phyloP scores from a whole-genome alignment of 2,113 vertebrate genomes.

The Burhinus oedicnemus region DNA sequence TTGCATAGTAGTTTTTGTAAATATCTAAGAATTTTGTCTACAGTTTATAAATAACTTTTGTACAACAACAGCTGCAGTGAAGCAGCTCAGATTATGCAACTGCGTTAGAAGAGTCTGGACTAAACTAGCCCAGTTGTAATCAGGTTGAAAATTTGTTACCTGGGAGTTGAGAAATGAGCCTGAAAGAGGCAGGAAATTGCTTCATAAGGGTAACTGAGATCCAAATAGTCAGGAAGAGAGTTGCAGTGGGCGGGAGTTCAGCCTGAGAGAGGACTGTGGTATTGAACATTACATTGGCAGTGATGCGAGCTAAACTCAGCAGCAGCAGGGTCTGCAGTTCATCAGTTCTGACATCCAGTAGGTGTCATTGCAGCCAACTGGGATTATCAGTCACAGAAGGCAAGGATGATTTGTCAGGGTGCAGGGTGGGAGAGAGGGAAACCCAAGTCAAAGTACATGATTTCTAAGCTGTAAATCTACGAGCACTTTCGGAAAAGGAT shows the following conservation, averaged over 20 bases:
- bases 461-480: neutral
- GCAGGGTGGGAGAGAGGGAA: neutral
- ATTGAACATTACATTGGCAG: neutral
- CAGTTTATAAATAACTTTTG: constrained; percentile 48
- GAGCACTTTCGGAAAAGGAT: neutral
- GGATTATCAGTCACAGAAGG: constrained; percentile 18
- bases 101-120: neutral
- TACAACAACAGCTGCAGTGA: constrained; percentile 51
- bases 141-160: constrained; percentile 46
- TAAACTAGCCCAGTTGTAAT: constrained; percentile 13
- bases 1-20: constrained; percentile 45
- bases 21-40: constrained; percentile 37
- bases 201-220: constrained; percentile 23
- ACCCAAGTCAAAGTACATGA: neutral
- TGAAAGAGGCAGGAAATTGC: constrained; percentile 44
- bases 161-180: constrained; percentile 35
- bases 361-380: constrained; percentile 11
- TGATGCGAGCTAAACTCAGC: neutral
- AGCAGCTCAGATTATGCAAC: neutral
- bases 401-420: constrained; percentile 19
- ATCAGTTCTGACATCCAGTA: constrained; percentile 3
- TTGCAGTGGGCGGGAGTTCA: neutral
- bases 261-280: neutral
- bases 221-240: neutral
- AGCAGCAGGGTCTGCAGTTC: neutral